phyloP scores from a whole-genome alignment of 2,888 invertebrate species.

The Pristionchus fissidentatus region DNA sequence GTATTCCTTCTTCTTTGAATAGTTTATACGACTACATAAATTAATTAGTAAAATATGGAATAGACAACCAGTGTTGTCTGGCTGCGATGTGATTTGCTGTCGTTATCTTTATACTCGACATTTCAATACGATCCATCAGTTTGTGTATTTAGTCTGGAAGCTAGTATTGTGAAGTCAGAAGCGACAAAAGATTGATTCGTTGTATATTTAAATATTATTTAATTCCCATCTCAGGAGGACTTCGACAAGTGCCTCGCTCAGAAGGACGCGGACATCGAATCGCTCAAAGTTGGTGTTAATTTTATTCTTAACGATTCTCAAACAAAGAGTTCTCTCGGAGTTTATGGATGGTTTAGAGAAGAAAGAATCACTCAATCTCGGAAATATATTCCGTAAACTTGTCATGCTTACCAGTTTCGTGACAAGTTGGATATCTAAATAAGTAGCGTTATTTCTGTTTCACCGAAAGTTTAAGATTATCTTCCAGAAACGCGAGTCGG shows the following conservation, averaged over 20 bases:
- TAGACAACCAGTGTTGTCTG: neutral
- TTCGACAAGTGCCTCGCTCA: slow-evolving; percentile 6
- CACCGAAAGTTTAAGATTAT: neutral
- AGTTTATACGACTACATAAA: too few species aligned
- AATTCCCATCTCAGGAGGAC: neutral
- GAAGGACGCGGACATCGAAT: neutral
- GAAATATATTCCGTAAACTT: too few species aligned
- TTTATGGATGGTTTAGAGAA: neutral
- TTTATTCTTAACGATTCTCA: neutral
- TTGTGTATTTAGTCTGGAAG: neutral
- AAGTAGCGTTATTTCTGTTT: neutral
- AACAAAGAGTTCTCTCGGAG: neutral
- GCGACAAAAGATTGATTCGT: too few species aligned
- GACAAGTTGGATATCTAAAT: neutral
- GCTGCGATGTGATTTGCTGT: too few species aligned
- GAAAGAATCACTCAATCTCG: too few species aligned
- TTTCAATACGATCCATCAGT: neutral
- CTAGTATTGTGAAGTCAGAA: neutral
- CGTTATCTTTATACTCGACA: neutral
- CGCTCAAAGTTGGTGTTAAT: neutral
- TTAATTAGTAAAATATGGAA: too few species aligned
- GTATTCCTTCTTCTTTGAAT: too few species aligned
- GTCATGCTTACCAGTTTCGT: neutral
- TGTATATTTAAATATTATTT: neutral
- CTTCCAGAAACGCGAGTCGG: slow-evolving; percentile 13